These are phyloP conservation scores for Cephalopachus bancanus DNA, from an alignment of 2,797 vertebrate genomes.

Conservation along the genomic window DNA sequence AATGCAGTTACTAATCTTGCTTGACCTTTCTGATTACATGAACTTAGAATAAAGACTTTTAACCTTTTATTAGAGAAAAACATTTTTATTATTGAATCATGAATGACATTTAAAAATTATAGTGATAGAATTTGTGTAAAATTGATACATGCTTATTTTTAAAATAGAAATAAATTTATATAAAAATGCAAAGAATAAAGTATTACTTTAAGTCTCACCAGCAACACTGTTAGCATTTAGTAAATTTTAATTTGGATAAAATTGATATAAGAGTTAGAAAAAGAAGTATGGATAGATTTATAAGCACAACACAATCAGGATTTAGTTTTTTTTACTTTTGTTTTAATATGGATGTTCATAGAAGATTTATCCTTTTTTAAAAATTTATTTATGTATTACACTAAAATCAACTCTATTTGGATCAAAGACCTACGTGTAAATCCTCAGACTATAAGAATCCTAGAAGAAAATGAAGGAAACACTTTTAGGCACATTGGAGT, in stretches of 20 bases:
- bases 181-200: background rate
- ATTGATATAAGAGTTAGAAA: background rate
- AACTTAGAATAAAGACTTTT: constrained; percentile 7
- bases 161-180: background rate
- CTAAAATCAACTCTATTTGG: too few species aligned
- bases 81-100: background rate
- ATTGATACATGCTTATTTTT: background rate
- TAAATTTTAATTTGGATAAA: background rate
- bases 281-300: background rate
- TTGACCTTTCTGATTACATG: constrained; percentile 45
- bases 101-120: constrained; percentile 10
- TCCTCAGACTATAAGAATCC: too few species aligned
- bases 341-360: too few species aligned
- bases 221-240: background rate
- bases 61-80: constrained; percentile 39
- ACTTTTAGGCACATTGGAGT: too few species aligned
- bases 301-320: background rate
- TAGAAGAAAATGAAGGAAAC: too few species aligned
- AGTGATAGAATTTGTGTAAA: background rate
- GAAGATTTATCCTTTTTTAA: too few species aligned
- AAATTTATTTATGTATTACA: too few species aligned
- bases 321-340: background rate
- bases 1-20: constrained; percentile 22
- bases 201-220: constrained; percentile 1
- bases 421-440: too few species aligned